Conservation (phyloP, 2,888 invertebrate species). For the Balanococcus diminutus region DNA sequence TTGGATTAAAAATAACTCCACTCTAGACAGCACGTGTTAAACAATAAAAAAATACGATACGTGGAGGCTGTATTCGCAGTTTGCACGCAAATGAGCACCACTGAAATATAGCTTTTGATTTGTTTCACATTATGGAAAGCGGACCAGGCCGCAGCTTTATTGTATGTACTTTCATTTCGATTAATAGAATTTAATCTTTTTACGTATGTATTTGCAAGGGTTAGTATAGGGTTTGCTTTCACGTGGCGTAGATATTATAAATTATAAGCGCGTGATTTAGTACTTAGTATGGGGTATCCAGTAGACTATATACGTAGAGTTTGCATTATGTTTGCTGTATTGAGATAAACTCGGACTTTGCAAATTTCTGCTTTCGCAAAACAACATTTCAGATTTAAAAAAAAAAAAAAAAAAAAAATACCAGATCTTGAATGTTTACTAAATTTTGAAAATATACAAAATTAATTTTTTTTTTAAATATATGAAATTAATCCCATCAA, state of each 20-base stretch:
- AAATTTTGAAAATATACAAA: no score
- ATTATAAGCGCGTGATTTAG: neutral
- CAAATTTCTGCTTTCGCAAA: no score
- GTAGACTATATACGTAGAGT: no score
- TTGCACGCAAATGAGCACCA: neutral
- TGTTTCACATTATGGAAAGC: neutral
- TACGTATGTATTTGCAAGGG: neutral
- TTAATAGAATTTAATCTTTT: constrained; percentile 11
- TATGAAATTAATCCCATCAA: no score
- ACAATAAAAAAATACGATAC: neutral
- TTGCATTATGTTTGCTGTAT: no score
- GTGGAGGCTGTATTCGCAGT: neutral
- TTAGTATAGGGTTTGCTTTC: neutral
- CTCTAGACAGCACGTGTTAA: neutral
- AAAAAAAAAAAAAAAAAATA: no score
- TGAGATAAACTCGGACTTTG: no score
- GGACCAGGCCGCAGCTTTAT: neutral
- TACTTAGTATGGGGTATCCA: no score
- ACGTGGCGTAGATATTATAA: neutral
- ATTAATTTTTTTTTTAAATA: no score
- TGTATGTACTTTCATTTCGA: neutral
- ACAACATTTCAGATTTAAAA: no score
- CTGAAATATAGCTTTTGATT: neutral
- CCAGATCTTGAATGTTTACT: no score
- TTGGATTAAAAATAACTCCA: neutral